Base-by-base conservation (phyloP, 2,888 invertebrate species). In the Vesta saturnalis region DNA sequence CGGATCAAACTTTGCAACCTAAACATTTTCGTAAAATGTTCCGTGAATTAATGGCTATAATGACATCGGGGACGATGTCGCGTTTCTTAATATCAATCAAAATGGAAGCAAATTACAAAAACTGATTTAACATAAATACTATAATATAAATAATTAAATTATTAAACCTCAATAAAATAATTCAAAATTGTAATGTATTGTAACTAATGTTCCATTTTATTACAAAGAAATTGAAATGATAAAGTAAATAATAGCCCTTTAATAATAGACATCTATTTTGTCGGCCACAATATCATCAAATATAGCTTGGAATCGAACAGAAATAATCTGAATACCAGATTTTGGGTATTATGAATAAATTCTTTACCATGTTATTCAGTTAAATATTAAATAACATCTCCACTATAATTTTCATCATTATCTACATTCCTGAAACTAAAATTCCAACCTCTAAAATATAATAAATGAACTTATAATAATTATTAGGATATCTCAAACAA, bases 371-470 rank as follows among this genome's bases (percentile, higher is more conserved):
- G 52, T 21, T 52, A 18, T 18, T 18, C 8, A 49, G 16, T 49
- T 18, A 52, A 47, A 14, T 16, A 47, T 47, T 43, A 3, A n/a
- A 12, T 43, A 43, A 14, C 43, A 14, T 43, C 43, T 16, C 8
- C n/a, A 52, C 52, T 52, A 52, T 21, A 52, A 52, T 52, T 52
- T 52, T 18, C 52, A 39, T 39, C 39, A 52, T 49, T 49, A 49
- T 52, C 52, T 21, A 47, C 18, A 52, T 52, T 52, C 52, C 52
- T 52, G 19, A 16, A 19, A 19, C 12, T 52, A 52, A 6, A 52
- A 19, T 52, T 52, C 30, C 39, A n/a, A 39, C n/a, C 39, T n/a
- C 39, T 39, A n/a, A 39, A n/a, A n/a, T n/a, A 23, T 23, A 23
- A 5, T 39, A n/a, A 39, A 39, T 39, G 39, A 12, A 39, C 39